These are phyloP conservation scores for Dryomyza anilis DNA, from an alignment of 2,888 invertebrate species.

Conservation along the genomic window DNA sequence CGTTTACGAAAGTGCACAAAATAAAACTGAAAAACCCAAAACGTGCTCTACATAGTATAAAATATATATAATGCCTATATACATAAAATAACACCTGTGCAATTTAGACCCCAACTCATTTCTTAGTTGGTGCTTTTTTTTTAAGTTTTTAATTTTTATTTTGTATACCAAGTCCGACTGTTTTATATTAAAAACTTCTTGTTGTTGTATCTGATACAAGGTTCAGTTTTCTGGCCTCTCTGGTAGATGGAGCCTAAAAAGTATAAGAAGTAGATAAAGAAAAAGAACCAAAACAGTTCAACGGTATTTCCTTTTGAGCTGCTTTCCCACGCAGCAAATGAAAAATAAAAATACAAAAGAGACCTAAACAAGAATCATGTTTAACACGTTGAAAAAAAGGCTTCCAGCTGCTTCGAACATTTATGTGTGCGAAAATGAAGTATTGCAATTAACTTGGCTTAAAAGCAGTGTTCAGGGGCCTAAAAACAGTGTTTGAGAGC, in stretches of 20 bases:
- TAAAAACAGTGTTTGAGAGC: too few species aligned
- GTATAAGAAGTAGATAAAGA: conserved; percentile 27
- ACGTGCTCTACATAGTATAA: neutral
- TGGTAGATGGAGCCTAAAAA: neutral
- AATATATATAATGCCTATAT: too few species aligned
- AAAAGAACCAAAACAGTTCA: conserved; percentile 15
- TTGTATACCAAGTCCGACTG: neutral
- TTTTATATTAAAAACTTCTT: neutral
- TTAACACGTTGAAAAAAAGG: neutral
- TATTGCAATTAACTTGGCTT: conserved; percentile 47
- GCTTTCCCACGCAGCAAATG: conserved; percentile 20
- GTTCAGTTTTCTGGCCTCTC: neutral
- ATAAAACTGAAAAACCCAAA: neutral
- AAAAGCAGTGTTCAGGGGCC: too few species aligned
- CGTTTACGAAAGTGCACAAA: neutral
- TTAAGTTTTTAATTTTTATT: neutral
- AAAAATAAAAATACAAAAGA: neutral
- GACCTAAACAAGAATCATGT: neutral
- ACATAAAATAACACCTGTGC: neutral
- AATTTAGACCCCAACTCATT: neutral
- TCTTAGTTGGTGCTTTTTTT: neutral
- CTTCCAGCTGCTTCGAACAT: conserved; percentile 13
- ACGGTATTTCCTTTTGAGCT: conserved; percentile 18
- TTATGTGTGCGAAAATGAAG: conserved; percentile 40
- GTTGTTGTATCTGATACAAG: neutral